A percentile compares a stretch with the other conserved stretches of the same genome.
Conservation (phyloP, 92 coral and sea anemone genomes). For the Desmophyllum pertusum region DNA sequence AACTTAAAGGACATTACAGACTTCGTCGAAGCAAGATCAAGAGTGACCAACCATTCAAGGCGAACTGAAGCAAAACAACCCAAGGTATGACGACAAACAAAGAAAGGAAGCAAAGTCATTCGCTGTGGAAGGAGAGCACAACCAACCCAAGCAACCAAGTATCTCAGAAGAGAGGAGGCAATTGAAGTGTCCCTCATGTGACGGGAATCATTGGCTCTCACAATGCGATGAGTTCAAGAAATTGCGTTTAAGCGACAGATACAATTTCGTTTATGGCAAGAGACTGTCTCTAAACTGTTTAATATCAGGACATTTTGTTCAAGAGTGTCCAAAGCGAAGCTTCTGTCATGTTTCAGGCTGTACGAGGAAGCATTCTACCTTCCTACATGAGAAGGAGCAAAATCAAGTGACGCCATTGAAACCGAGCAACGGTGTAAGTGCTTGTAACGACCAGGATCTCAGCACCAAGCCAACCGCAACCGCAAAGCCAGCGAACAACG, state of each 20-base stretch:
- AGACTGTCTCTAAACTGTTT: conserved; percentile 56
- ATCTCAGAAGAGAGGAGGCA: not conserved
- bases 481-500: not conserved
- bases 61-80: conserved; percentile 19
- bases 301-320: conserved; percentile 24
- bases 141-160: not conserved
- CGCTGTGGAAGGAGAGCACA: not conserved
- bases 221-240: too few species aligned
- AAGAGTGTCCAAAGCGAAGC: conserved; percentile 35
- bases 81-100: not conserved
- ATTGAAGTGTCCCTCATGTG: too few species aligned
- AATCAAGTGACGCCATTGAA: too few species aligned
- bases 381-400: not conserved
- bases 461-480: not conserved
- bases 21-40: conserved; percentile 38
- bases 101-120: not conserved
- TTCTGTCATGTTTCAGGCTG: conserved; percentile 29
- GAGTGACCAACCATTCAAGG: conserved; percentile 21
- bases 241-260: not conserved
- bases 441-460: too few species aligned
- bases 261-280: conserved; percentile 32
- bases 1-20: conserved; percentile 32
- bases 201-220: too few species aligned
- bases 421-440: too few species aligned
- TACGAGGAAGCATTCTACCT: too few species aligned